Evolutionary conservation across 2,888 invertebrate genomes (phyloP), one percentile per base, ranked within the genome.

Genomic region (Ectropis crepuscularia): DNA sequence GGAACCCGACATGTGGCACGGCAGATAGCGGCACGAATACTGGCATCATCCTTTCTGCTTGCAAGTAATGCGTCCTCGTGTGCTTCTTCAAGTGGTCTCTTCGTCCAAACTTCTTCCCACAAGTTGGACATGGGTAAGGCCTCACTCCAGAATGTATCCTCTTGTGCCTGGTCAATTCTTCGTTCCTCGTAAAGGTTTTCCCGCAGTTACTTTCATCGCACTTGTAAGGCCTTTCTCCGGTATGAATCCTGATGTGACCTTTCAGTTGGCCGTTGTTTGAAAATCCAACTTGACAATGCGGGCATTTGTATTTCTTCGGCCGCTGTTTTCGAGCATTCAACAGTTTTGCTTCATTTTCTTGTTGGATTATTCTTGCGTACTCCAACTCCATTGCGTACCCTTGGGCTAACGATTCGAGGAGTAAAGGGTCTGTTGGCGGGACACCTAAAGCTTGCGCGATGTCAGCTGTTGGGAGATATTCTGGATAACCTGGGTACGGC

Each of bases 71-170:
- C 0, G 98, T 98, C 78, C 97, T 95, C 63, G 96, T 96, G 82
- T 99, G 99, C 79, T 99, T 99, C 88, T 98, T 98, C 63, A 99
- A 93, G 83, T 99, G 99, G 83, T 99, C 99, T 75, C 98, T 96
- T 48, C 99, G 94, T 0, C 98, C 98, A 82, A 99, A 99, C 68
- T 96, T 95, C 89, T 99, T 99, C 5, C 97, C 97, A 79, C 99
- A 99, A 12, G 96, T 95, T 0, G 95, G 92, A 81, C 99, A 99
- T 0, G 97, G 95, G 83, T 96, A 98, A 0, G 98, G 97, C 51
- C 97, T 94, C 0, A 97, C 90, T 0, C 98, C 98, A 0, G 97
- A 96, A 84, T 98, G 98, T 51, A 98, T 98, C 70, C 98, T 93
- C 80, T 97, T 97, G 84, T 98, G 98, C n/a, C 98, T 94, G 0